Evolutionary conservation across 2,888 invertebrate genomes (phyloP).

Genomic region (Neuroscelio doddi): DNA sequence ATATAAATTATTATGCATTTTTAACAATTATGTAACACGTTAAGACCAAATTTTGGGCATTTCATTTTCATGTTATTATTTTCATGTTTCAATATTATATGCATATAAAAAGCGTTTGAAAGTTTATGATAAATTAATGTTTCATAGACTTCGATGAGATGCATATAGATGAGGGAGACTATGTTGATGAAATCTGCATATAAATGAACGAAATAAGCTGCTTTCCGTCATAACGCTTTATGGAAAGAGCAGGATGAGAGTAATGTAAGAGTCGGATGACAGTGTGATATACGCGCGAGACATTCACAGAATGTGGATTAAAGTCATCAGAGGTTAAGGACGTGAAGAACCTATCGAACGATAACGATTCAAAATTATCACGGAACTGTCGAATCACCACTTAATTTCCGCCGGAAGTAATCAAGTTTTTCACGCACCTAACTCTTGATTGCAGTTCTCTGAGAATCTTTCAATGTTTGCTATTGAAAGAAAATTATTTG

Average conservation of each 20-base stretch:
- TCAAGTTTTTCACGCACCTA: constrained; percentile 48
- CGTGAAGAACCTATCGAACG: constrained; percentile 52
- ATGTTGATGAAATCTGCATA: constrained; percentile 58
- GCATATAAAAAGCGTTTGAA: background rate
- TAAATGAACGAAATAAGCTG: constrained; percentile 58
- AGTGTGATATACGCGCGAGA: constrained; percentile 16
- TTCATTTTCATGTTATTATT: too few relatives aligned
- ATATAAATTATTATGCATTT: too few relatives aligned
- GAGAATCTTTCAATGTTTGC: too few relatives aligned
- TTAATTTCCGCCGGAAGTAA: constrained; percentile 66
- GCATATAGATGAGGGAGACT: constrained; percentile 28
- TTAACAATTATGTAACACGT: too few relatives aligned
- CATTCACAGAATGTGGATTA: constrained; percentile 24
- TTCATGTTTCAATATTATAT: too few relatives aligned
- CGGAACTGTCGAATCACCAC: constrained; percentile 56
- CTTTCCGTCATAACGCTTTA: constrained; percentile 41
- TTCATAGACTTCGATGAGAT: constrained; percentile 27
- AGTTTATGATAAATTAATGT: constrained; percentile 19
- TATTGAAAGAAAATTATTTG: too few relatives aligned
- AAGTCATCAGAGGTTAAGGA: constrained; percentile 53
- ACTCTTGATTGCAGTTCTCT: background rate
- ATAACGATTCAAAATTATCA: constrained; percentile 60
- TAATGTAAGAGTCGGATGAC: too few relatives aligned
- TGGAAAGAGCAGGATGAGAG: constrained; percentile 12
- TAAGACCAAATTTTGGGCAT: too few relatives aligned